A percentile compares a stretch with the other conserved stretches of the same genome.
phyloP scores from a whole-genome alignment of 2,888 invertebrate genomes.

The Perdita meconis region DNA sequence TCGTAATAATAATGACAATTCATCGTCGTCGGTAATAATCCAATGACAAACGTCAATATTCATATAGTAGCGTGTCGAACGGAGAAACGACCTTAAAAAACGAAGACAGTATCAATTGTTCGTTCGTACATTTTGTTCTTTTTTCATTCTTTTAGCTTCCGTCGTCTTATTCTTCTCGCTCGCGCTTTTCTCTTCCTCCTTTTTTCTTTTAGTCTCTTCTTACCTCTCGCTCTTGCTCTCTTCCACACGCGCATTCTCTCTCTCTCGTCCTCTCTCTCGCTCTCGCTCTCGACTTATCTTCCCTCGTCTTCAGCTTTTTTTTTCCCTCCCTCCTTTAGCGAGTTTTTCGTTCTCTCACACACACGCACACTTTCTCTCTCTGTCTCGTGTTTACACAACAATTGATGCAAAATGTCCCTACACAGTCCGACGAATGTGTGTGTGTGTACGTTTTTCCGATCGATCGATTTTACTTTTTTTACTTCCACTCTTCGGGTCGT shows the following conservation, averaged over 20 bases:
- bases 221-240: slow-evolving; percentile 62
- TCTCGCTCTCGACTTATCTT: slow-evolving; percentile 49
- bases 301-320: slow-evolving; percentile 47
- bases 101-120: slow-evolving; percentile 81
- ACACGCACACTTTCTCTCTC: slow-evolving; percentile 68
- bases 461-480: slow-evolving; percentile 30
- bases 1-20: slow-evolving; percentile 73
- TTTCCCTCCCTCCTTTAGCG: slow-evolving; percentile 39
- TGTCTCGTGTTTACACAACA: slow-evolving; percentile 78
- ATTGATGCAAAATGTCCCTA: slow-evolving; percentile 84
- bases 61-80: slow-evolving; percentile 78
- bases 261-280: slow-evolving; percentile 55
- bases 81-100: slow-evolving; percentile 79
- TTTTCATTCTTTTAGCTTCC: slow-evolving; percentile 76
- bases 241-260: slow-evolving; percentile 54
- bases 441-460: slow-evolving; percentile 70
- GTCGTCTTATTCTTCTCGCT: slow-evolving; percentile 77
- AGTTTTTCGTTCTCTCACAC: slow-evolving; percentile 65
- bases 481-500: slow-evolving; percentile 34
- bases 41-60: slow-evolving; percentile 81
- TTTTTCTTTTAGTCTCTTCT: slow-evolving; percentile 60
- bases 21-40: slow-evolving; percentile 75
- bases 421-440: slow-evolving; percentile 83
- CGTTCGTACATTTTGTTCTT: slow-evolving; percentile 79
- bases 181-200: slow-evolving; percentile 68